These are phyloP conservation scores for Rhagoletis pomonella DNA, from an alignment of 1,140 invertebrate genomes.

Conservation along the genomic window DNA sequence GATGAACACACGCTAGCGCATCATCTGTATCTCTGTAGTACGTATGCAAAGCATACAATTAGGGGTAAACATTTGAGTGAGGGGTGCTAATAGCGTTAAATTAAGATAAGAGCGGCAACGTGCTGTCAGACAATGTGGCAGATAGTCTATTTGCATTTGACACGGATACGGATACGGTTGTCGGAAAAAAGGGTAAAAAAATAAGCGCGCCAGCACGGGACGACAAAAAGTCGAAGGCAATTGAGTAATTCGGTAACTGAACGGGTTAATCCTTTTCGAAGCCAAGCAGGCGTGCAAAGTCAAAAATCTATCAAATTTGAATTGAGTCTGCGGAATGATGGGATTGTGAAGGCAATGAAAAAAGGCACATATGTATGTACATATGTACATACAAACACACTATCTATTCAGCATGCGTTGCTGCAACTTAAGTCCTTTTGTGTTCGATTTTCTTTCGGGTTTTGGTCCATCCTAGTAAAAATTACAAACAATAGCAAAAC, in stretches of 20 bases:
- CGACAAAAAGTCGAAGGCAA: not conserved
- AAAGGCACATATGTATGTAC: not conserved
- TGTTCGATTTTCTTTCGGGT: slow-evolving; percentile 19
- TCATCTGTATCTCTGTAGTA: slow-evolving; percentile 3
- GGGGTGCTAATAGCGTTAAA: slow-evolving; percentile 71
- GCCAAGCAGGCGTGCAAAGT: slow-evolving; percentile 52
- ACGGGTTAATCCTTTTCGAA: slow-evolving; percentile 42
- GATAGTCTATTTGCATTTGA: slow-evolving; percentile 54
- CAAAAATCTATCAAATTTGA: slow-evolving; percentile 52
- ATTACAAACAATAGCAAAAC: slow-evolving; percentile 32
- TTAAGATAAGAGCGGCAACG: slow-evolving; percentile 68
- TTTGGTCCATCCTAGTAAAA: slow-evolving; percentile 1
- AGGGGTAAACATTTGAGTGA: slow-evolving; percentile 38
- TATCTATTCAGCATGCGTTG: too few relatives aligned
- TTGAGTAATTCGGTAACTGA: slow-evolving; percentile 16
- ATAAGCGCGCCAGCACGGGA: not conserved
- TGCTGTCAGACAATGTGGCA: slow-evolving; percentile 17
- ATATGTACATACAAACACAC: not conserved
- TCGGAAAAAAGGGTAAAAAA: not conserved
- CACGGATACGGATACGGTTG: slow-evolving; percentile 20
- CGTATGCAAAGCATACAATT: slow-evolving; percentile 30
- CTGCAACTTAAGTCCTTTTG: not conserved
- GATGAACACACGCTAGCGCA: slow-evolving; percentile 34
- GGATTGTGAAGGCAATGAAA: not conserved
- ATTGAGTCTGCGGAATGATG: not conserved